These are phyloP conservation scores for Chymomyza amoena DNA, from an alignment of 2,888 invertebrate species.

Conservation along the genomic window DNA sequence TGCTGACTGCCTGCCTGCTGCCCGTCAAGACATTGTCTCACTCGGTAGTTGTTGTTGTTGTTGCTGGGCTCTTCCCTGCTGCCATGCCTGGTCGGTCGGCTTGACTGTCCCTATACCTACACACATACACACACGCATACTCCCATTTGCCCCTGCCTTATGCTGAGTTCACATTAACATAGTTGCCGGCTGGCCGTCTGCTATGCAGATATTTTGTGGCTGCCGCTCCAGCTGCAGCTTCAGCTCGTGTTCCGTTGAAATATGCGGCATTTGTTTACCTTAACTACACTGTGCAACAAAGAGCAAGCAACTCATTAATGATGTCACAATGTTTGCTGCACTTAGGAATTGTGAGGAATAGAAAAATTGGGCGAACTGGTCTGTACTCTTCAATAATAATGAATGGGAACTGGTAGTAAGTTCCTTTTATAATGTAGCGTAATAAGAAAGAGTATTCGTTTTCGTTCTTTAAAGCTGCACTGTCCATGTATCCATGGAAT, in stretches of 20 bases:
- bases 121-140: background rate
- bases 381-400: no score
- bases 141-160: background rate
- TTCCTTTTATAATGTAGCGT: no score
- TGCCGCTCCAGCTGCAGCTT: background rate
- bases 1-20: no score
- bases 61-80: slow-evolving; percentile 32
- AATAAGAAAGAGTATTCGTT: no score
- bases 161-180: background rate
- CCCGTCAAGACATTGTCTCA: slow-evolving; percentile 33
- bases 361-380: no score
- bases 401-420: no score
- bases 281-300: background rate
- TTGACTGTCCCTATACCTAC: background rate
- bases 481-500: no score
- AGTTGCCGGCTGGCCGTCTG: slow-evolving; percentile 45
- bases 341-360: background rate
- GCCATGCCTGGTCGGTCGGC: background rate
- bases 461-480: no score
- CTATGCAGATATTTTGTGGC: slow-evolving; percentile 44
- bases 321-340: background rate
- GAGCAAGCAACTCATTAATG: background rate
- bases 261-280: slow-evolving; percentile 1
- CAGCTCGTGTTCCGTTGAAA: background rate
- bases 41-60: no score